These are phyloP conservation scores for Falco concolor DNA, from an alignment of 2,797 vertebrate genomes.

Conservation along the genomic window DNA sequence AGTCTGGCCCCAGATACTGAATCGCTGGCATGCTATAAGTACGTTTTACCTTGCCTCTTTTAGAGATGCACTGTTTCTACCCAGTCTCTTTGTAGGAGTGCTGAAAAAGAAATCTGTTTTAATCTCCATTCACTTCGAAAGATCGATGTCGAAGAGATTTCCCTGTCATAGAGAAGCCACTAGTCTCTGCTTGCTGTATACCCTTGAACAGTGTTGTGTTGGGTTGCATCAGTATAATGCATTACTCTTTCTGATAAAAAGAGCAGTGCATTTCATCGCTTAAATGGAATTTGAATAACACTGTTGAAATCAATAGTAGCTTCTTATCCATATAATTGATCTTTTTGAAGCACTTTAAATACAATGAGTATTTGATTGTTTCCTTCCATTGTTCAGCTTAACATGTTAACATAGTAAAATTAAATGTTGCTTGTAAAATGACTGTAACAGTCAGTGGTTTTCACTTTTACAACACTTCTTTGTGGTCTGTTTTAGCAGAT, in stretches of 20 bases:
- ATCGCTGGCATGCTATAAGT: neutral
- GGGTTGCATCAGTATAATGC: neutral
- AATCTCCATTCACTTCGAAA: neutral
- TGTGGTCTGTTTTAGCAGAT: neutral
- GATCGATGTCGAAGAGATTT: neutral
- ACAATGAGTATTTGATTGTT: conserved; percentile 38
- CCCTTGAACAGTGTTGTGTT: neutral
- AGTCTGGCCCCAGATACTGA: neutral
- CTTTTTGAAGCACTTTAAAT: conserved; percentile 26
- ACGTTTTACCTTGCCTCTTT: neutral
- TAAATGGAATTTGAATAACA: conserved; percentile 48
- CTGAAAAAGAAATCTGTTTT: neutral
- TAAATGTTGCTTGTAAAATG: conserved; percentile 37
- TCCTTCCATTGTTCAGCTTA: conserved; percentile 5
- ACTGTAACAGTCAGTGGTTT: neutral
- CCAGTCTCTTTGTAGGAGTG: neutral
- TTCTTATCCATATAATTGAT: conserved; percentile 46
- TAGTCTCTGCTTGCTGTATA: neutral
- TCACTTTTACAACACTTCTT: neutral
- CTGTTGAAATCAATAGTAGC: conserved; percentile 31
- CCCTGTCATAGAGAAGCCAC: neutral
- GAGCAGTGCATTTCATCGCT: neutral
- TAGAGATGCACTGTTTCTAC: neutral
- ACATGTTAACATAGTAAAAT: neutral
- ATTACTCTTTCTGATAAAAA: conserved; percentile 4